Evolutionary conservation across 2,888 invertebrate species (phyloP).

Genomic region (Arrhopalites spinosus): DNA sequence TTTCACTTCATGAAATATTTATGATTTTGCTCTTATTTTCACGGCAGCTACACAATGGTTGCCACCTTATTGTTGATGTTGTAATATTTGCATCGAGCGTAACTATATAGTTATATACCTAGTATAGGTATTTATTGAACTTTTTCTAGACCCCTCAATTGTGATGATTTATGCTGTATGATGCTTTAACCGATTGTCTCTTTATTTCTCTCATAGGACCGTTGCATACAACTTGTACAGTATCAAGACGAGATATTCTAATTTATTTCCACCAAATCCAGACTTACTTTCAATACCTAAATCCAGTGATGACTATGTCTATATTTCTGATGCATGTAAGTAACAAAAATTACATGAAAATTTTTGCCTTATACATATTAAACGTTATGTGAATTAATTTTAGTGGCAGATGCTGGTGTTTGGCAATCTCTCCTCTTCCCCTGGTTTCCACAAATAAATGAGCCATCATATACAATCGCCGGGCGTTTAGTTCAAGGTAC

Average conservation of each 20-base stretch:
- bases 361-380: too few species aligned
- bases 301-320: conserved; percentile 19
- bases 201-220: conserved; percentile 7
- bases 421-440: conserved; percentile 27
- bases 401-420: conserved; percentile 22
- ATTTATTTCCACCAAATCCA: conserved; percentile 20
- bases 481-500: conserved; percentile 41
- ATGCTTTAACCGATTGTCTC: not conserved
- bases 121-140: not conserved
- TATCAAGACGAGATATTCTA: conserved; percentile 25
- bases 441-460: conserved; percentile 21
- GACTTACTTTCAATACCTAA: conserved; percentile 18
- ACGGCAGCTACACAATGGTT: not conserved
- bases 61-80: not conserved
- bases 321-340: conserved; percentile 46
- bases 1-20: not conserved
- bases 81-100: not conserved
- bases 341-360: too few species aligned
- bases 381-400: not conserved
- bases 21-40: not conserved
- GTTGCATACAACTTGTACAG: conserved; percentile 27
- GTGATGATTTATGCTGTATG: too few species aligned
- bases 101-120: not conserved
- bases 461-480: conserved; percentile 35
- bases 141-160: too few species aligned